phyloP scores from a whole-genome alignment of 2,797 vertebrate genomes.

The Falco berigora region DNA sequence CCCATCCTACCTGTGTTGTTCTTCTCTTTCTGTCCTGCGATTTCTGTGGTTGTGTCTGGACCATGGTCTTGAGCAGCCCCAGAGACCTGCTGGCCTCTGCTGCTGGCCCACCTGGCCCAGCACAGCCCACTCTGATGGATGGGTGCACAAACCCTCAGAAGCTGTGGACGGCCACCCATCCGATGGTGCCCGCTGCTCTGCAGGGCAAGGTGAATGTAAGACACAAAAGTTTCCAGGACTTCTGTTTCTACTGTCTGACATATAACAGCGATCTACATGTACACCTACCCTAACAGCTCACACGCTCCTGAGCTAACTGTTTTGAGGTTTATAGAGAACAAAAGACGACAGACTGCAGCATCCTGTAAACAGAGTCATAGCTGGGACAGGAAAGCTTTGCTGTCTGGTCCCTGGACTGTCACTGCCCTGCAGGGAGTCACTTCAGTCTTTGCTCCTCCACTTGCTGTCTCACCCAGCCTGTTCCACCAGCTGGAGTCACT shows the following conservation, averaged over 20 bases:
- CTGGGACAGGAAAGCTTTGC: not conserved
- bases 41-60: not conserved
- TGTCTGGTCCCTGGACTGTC: not conserved
- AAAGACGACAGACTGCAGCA: not conserved
- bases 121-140: rapidly evolving
- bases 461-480: not conserved
- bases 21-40: not conserved
- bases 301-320: rapidly evolving
- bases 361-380: not conserved
- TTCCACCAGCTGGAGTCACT: rapidly evolving
- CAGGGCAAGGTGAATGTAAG: not conserved
- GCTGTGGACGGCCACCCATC: not conserved
- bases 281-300: not conserved
- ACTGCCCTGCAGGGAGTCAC: not conserved
- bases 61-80: not conserved
- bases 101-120: not conserved
- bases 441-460: not conserved
- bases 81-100: not conserved
- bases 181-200: rapidly evolving
- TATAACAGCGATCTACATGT: rapidly evolving
- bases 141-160: not conserved
- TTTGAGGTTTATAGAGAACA: not conserved
- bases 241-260: not conserved
- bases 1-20: not conserved
- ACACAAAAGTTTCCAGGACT: not conserved